Evolutionary conservation across 2,797 vertebrate species (phyloP).

Genomic region (Lutjanus argentimaculatus): DNA sequence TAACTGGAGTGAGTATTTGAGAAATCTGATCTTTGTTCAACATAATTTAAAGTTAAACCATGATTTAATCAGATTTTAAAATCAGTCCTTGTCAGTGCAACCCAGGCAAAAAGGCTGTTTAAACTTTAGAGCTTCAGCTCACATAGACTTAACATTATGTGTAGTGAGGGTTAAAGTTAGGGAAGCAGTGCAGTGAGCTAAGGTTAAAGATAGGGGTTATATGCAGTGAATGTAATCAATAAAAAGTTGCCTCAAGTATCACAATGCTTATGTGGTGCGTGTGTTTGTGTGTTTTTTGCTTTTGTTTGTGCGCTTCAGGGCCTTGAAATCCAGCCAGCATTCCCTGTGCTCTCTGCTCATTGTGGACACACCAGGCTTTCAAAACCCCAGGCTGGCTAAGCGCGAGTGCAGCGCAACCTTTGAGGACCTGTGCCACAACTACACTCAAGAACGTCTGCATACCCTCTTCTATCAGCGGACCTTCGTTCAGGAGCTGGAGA

Average conservation of each 20-base stretch:
- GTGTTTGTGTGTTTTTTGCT: constrained; percentile 27
- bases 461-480: constrained; percentile 94
- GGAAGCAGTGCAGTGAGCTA: constrained; percentile 21
- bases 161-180: constrained; percentile 18
- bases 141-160: constrained; percentile 1
- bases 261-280: constrained; percentile 22
- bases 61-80: too few species aligned
- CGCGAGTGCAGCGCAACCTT: constrained; percentile 91
- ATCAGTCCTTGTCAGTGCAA: too few species aligned
- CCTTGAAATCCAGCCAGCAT: constrained; percentile 96
- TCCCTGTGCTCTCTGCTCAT: constrained; percentile 95
- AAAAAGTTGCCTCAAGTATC: constrained; percentile 35
- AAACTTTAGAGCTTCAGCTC: background rate
- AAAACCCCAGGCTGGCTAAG: constrained; percentile 92
- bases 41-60: too few species aligned
- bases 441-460: constrained; percentile 96
- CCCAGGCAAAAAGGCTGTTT: background rate
- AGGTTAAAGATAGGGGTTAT: constrained; percentile 50
- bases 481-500: constrained; percentile 93
- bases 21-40: too few species aligned
- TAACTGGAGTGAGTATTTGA: too few species aligned
- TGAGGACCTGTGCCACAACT: constrained; percentile 98
- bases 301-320: constrained; percentile 81
- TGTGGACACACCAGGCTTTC: constrained; percentile 96
- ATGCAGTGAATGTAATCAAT: constrained; percentile 55